These are phyloP conservation scores for Prunella strophiata DNA, from an alignment of 2,797 vertebrate genomes.

Conservation along the genomic window DNA sequence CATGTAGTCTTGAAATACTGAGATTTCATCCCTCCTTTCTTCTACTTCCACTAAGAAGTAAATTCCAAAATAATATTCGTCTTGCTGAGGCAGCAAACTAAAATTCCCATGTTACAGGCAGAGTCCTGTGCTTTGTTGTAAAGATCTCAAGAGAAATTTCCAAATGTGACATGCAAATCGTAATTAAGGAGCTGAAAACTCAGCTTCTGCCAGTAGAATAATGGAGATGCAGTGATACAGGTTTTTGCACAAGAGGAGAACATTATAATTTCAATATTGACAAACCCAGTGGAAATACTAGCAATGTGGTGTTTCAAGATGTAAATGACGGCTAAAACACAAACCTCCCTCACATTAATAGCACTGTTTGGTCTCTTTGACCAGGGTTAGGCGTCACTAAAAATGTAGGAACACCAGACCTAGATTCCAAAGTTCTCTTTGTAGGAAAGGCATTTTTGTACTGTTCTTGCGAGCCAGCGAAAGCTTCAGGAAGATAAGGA, in stretches of 20 bases:
- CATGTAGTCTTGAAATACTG: background rate
- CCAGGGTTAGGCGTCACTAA: background rate
- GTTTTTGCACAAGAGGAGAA: background rate
- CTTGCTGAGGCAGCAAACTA: background rate
- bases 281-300: background rate
- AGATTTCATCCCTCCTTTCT: background rate
- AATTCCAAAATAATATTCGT: background rate
- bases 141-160: background rate
- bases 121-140: background rate
- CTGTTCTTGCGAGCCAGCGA: too few relatives aligned
- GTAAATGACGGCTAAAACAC: background rate
- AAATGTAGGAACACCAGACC: background rate
- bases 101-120: background rate
- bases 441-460: too few relatives aligned
- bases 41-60: background rate
- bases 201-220: background rate
- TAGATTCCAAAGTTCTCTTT: background rate
- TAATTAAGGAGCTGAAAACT: background rate
- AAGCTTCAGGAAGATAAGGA: too few relatives aligned
- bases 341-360: background rate
- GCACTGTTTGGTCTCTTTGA: background rate
- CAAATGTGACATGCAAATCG: background rate
- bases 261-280: background rate
- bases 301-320: background rate
- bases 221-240: background rate